phyloP scores from a whole-genome alignment of 2,888 invertebrate species.

The Diloba caeruleocephala region DNA sequence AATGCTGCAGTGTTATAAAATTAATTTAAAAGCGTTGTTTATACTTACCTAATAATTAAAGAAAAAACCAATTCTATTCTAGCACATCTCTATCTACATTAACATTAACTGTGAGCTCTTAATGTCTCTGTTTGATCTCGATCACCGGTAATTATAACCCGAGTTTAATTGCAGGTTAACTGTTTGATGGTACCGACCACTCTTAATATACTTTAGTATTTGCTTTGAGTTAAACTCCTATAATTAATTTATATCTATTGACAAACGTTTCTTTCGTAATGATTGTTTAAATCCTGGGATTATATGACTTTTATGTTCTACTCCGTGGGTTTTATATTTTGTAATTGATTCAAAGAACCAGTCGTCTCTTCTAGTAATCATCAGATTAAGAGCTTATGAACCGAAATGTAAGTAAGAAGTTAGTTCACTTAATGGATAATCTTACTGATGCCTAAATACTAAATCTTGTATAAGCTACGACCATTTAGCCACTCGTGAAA shows the following conservation, averaged over 20 bases:
- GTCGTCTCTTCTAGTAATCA: too few relatives aligned
- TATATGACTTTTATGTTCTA: constrained; percentile 21
- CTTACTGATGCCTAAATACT: too few relatives aligned
- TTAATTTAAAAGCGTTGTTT: too few relatives aligned
- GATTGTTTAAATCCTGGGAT: constrained; percentile 12
- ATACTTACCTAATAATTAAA: too few relatives aligned
- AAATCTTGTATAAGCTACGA: too few relatives aligned
- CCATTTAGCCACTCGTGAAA: too few relatives aligned
- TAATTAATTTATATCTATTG: constrained; percentile 44
- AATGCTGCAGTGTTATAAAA: too few relatives aligned
- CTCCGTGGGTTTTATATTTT: constrained; percentile 25
- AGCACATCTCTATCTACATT: constrained; percentile 35
- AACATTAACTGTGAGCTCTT: constrained; percentile 59
- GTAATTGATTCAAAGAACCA: neutral
- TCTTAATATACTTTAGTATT: constrained; percentile 62
- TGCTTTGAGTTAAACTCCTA: constrained; percentile 56
- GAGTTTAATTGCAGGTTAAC: constrained; percentile 66
- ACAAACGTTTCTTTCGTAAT: constrained; percentile 22
- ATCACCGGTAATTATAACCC: constrained; percentile 64
- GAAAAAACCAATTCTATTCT: constrained; percentile 25
- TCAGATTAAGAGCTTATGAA: too few relatives aligned
- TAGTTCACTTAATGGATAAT: too few relatives aligned
- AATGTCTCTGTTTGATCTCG: constrained; percentile 72
- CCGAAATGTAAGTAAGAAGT: too few relatives aligned
- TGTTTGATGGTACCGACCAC: constrained; percentile 48